Percentiles rank a stretch among this genome's conserved stretches.
These are phyloP conservation scores for Iguana delicatissima DNA, from an alignment of 2,797 vertebrate species.

Conservation along the genomic window DNA sequence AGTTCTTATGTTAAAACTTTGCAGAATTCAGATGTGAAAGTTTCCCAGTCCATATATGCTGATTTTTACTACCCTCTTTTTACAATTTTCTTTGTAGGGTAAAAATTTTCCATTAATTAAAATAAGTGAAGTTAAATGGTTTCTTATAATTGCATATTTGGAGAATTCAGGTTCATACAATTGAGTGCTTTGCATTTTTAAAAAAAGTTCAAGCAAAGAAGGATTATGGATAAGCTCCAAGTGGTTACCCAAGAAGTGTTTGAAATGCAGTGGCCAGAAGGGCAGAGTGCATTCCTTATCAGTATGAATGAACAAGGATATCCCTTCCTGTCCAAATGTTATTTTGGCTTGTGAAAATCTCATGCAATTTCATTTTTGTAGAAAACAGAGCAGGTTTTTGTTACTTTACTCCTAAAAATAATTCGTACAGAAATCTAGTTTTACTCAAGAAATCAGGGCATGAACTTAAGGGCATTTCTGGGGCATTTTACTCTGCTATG, in stretches of 20 bases:
- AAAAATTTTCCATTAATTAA: neutral
- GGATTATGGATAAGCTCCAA: neutral
- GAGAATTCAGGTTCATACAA: neutral
- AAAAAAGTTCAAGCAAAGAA: neutral
- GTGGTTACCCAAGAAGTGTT: neutral
- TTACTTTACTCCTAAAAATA: neutral
- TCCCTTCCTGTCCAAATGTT: neutral
- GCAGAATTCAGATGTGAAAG: neutral
- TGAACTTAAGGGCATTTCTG: neutral
- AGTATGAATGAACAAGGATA: neutral
- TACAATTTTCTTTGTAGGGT: neutral
- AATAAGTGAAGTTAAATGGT: neutral
- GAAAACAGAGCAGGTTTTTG: neutral
- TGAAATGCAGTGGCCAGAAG: neutral
- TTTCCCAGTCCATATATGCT: neutral
- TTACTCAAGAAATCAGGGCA: neutral
- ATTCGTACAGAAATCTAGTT: neutral
- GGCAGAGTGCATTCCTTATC: neutral
- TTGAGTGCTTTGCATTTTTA: neutral
- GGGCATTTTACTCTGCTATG: neutral
- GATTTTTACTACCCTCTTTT: neutral
- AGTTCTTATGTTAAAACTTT: neutral
- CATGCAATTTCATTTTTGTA: neutral
- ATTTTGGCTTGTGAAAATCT: neutral
- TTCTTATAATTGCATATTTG: slow-evolving; percentile 7